Evolutionary conservation across 1,140 invertebrate genomes (phyloP), one percentile per base, ranked within the genome.

Genomic region (Hyphantria cunea): DNA sequence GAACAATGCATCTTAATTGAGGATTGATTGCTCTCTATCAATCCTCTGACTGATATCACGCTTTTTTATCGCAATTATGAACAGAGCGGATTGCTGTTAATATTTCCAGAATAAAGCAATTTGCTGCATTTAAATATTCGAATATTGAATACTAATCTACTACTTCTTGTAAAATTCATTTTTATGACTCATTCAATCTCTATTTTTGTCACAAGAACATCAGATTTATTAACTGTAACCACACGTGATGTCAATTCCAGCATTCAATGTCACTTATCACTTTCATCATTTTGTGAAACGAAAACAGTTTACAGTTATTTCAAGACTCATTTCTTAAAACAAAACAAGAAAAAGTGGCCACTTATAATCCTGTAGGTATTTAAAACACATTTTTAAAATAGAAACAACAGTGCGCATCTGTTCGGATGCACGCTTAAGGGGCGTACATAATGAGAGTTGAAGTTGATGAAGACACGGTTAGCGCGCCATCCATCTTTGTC

Each of bases 401-500:
- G 47, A 39, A 10, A n/a, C 44, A 58, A 51, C 48, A 33, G 48
- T 37, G 49, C 32, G 48, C 58, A 60, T 60, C 58, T 60, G 58
- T 51, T 60, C 13, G 10, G 34, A 32, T 44, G 56, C 56, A 39
- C 34, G 15, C 42, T 37, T 59, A 59, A 44, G 58, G 17, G 58
- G 39, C 55, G 42, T 15, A 17, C 9, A 17, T 79, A 79, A 81
- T 77, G 76, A 76, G 79, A 79, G 48, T 60, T 61, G 76, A 79
- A 75, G 63, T 66, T 69, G 75, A 74, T 69, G 71, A 76, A 72
- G 72, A 81, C 71, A 70, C 71, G 69, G 66, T 81, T 81, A 84
- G 64, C 66, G 74, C 51, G 48, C 44, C 74, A 80, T 84, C 67
- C 62, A 74, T 81, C 75, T 69, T 62, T 73, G 77, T 78, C 80